Percentiles rank a stretch among this genome's conserved stretches.
phyloP scores from a whole-genome alignment of 2,888 invertebrate genomes.

The Campopleginae sp. region DNA sequence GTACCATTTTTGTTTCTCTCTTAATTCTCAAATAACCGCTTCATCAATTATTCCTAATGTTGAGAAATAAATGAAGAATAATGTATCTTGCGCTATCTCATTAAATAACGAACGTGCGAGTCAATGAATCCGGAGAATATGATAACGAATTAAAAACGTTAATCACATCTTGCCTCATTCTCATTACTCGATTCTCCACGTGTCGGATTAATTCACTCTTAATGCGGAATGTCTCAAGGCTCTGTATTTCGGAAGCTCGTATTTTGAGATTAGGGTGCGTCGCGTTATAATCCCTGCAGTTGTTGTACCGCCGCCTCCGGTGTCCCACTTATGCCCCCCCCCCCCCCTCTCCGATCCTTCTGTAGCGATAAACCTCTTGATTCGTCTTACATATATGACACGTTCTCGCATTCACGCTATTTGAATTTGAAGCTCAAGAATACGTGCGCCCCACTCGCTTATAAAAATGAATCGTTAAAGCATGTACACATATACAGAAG shows the following conservation, averaged over 20 bases:
- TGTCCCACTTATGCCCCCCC: conserved; percentile 53
- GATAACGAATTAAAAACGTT: background rate
- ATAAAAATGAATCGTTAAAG: conserved; percentile 57
- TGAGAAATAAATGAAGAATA: background rate
- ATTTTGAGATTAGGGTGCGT: conserved; percentile 73
- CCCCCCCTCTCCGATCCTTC: conserved; percentile 61
- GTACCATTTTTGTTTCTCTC: conserved; percentile 6
- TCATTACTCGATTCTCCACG: background rate
- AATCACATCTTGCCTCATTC: background rate
- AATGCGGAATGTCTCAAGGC: conserved; percentile 1
- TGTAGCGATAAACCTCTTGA: conserved; percentile 63
- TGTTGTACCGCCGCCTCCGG: conserved; percentile 44
- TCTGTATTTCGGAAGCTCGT: conserved; percentile 57
- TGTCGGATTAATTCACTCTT: background rate
- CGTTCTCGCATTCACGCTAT: conserved; percentile 25
- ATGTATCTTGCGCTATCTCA: background rate
- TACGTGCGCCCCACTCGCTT: conserved; percentile 20
- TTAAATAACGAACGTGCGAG: background rate
- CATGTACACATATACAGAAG: conserved; percentile 33
- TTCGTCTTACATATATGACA: conserved; percentile 34
- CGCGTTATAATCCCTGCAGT: conserved; percentile 65
- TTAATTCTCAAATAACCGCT: background rate
- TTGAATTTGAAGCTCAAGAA: background rate
- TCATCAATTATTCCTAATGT: conserved; percentile 4
- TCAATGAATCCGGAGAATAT: too few relatives aligned